Evolutionary conservation across 2,113 vertebrate genomes (phyloP).

Genomic region (Gavialis gangeticus): DNA sequence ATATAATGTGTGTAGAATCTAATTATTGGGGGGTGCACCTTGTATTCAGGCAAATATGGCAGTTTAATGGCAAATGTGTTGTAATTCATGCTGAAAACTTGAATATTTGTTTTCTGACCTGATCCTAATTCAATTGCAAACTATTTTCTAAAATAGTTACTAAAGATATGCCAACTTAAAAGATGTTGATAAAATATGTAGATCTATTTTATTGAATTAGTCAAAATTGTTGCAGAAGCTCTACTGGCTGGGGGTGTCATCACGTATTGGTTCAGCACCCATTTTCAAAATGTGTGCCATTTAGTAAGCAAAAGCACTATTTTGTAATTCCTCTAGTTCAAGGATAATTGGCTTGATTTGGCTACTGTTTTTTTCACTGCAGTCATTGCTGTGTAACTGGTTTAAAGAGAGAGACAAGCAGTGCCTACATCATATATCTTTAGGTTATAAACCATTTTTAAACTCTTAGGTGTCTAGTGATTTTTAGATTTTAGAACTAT

Average conservation of each 20-base stretch:
- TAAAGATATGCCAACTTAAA: not conserved
- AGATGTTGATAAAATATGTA: not conserved
- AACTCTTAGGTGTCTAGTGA: not conserved
- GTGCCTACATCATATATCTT: not conserved
- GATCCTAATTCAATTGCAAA: not conserved
- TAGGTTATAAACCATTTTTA: not conserved
- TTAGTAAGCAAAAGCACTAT: not conserved
- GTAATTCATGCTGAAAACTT: not conserved
- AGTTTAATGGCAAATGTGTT: not conserved
- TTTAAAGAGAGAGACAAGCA: not conserved
- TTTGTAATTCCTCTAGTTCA: not conserved
- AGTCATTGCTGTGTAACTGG: not conserved
- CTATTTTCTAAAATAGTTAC: not conserved
- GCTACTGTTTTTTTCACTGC: not conserved
- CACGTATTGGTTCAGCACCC: not conserved
- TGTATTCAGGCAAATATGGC: too few species aligned
- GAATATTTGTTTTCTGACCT: not conserved
- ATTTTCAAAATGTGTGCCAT: not conserved
- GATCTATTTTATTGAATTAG: not conserved
- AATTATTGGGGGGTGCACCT: too few species aligned
- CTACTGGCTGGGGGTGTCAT: not conserved
- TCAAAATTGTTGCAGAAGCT: not conserved
- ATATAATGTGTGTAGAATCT: too few species aligned
- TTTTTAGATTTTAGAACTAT: not conserved
- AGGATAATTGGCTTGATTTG: not conserved